Conservation (phyloP, 2,113 vertebrate species). For the Noturus placidus region DNA sequence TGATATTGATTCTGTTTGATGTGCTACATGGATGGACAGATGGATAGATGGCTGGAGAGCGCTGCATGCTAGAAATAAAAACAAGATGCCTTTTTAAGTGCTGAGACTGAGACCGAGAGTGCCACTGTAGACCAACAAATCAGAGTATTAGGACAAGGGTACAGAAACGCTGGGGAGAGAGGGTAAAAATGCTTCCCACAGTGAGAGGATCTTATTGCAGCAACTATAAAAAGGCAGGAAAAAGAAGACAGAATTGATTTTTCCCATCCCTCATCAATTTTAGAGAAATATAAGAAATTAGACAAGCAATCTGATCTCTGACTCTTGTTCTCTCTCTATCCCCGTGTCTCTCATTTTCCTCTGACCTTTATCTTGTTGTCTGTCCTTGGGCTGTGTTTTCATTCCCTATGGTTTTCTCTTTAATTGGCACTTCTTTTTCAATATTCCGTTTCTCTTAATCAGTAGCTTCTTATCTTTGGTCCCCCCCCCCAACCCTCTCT, state of each 20-base stretch:
- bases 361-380: slow-evolving; percentile 13
- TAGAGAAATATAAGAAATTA: slow-evolving; percentile 47
- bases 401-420: slow-evolving; percentile 34
- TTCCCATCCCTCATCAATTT: slow-evolving; percentile 44
- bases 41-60: background rate
- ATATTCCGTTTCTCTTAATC: slow-evolving; percentile 8
- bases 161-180: slow-evolving; percentile 17
- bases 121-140: slow-evolving; percentile 17
- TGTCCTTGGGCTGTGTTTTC: slow-evolving; percentile 41
- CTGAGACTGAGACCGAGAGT: slow-evolving; percentile 4
- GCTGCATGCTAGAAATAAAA: slow-evolving; percentile 4
- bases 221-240: slow-evolving; percentile 55
- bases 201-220: slow-evolving; percentile 51
- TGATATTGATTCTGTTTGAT: background rate
- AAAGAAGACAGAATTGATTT: slow-evolving; percentile 62
- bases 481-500: no score
- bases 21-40: slow-evolving; percentile 8
- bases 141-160: slow-evolving; percentile 31
- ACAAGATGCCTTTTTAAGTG: slow-evolving; percentile 36
- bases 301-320: slow-evolving; percentile 60
- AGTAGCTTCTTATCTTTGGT: background rate
- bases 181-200: slow-evolving; percentile 44
- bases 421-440: slow-evolving; percentile 23
- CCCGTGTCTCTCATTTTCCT: slow-evolving; percentile 32
- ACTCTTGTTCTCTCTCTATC: slow-evolving; percentile 42